Percentiles rank a stretch among this genome's conserved stretches.
These are phyloP conservation scores for Podarcis siculus DNA, from an alignment of 2,797 vertebrate genomes.

Conservation along the genomic window DNA sequence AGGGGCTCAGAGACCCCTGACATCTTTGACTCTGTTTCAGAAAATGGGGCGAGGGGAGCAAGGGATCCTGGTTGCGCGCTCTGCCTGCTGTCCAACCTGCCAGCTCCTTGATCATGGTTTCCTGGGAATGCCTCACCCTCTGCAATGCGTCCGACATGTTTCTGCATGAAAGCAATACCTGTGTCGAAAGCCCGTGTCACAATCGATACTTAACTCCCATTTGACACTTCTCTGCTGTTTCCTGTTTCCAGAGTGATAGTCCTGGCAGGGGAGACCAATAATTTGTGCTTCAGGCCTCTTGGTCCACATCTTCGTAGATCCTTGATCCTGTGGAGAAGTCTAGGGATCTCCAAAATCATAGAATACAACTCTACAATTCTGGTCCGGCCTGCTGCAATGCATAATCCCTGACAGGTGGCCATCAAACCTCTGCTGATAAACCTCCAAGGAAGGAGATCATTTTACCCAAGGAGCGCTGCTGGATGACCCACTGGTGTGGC, in stretches of 20 bases:
- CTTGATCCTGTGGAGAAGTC: neutral
- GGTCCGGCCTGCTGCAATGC: too few relatives aligned
- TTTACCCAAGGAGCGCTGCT: neutral
- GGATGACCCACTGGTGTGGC: neutral
- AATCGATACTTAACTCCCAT: neutral
- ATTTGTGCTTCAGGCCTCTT: too few relatives aligned
- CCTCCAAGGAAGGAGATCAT: neutral
- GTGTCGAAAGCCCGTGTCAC: rapidly evolving
- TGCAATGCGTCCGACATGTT: rapidly evolving
- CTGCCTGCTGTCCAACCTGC: neutral
- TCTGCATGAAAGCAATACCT: rapidly evolving
- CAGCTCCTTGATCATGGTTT: neutral
- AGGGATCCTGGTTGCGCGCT: rapidly evolving
- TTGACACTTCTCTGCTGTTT: neutral
- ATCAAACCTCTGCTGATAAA: too few relatives aligned
- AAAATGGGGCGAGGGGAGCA: too few relatives aligned
- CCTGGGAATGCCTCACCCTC: neutral
- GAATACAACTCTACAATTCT: too few relatives aligned
- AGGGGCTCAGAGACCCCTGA: rapidly evolving
- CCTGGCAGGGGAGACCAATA: neutral
- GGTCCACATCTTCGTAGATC: neutral
- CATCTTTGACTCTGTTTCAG: neutral
- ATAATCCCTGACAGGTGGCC: too few relatives aligned
- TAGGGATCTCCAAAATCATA: too few relatives aligned
- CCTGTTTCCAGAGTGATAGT: neutral